These are phyloP conservation scores for Bombus confusus DNA, from an alignment of 1,140 invertebrate genomes.

Conservation along the genomic window DNA sequence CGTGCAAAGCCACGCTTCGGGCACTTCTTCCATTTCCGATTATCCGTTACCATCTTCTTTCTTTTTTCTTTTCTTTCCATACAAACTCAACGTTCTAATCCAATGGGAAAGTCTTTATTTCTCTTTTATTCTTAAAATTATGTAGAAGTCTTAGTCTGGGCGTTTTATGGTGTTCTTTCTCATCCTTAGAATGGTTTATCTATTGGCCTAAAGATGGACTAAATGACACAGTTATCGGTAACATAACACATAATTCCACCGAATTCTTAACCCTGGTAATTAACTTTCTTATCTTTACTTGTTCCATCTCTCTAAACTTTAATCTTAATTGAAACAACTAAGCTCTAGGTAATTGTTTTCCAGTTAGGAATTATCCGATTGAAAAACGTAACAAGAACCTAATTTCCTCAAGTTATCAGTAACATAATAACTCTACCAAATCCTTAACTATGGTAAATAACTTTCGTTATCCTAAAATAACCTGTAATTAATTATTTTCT, in stretches of 20 bases:
- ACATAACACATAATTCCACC: not conserved
- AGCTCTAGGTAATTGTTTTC: not conserved
- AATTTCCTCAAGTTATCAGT: no score
- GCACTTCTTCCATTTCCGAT: slow-evolving; percentile 47
- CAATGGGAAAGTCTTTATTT: not conserved
- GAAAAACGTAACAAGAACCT: no score
- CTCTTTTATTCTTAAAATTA: not conserved
- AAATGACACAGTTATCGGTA: not conserved
- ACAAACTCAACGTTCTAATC: not conserved
- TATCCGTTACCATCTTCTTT: slow-evolving; percentile 40
- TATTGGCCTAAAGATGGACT: not conserved
- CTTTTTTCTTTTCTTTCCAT: not conserved
- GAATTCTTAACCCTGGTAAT: not conserved
- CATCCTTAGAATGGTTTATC: no score
- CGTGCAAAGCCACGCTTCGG: slow-evolving; percentile 61
- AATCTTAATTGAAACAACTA: not conserved
- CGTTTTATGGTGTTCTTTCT: not conserved
- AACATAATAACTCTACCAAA: no score
- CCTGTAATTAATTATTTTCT: not conserved
- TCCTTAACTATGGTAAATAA: not conserved
- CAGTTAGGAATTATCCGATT: not conserved
- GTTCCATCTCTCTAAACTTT: not conserved
- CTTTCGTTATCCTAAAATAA: not conserved
- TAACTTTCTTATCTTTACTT: not conserved
- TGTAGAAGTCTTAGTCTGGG: not conserved